Evolutionary conservation across 2,113 vertebrate genomes (phyloP).

Genomic region (Oriolus oriolus): DNA sequence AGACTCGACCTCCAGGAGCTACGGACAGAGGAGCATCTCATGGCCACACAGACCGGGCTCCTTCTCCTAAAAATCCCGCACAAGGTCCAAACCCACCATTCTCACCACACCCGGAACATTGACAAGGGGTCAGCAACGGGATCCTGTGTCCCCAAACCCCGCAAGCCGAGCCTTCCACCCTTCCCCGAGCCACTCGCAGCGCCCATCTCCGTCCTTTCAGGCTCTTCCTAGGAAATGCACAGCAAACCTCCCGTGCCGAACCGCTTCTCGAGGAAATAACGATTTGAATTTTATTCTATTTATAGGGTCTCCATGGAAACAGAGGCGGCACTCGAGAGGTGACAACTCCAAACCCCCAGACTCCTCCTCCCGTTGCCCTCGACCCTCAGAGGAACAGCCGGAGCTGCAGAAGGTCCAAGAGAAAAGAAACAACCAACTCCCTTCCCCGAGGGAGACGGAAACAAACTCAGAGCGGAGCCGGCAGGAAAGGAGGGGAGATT

Average conservation of each 20-base stretch:
- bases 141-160: background rate
- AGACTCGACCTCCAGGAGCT: background rate
- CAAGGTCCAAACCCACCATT: background rate
- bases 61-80: background rate
- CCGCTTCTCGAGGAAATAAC: conserved; percentile 18
- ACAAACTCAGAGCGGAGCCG: background rate
- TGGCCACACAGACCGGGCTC: fast-evolving
- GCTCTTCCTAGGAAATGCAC: background rate
- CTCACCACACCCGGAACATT: background rate
- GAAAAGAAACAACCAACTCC: background rate
- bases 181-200: background rate
- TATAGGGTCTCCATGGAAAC: conserved; percentile 82
- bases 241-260: background rate
- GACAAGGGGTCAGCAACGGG: background rate
- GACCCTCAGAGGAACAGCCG: background rate
- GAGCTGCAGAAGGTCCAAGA: background rate
- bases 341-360: conserved; percentile 57
- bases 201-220: background rate
- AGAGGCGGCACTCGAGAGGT: conserved; percentile 46
- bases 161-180: background rate
- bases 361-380: too few species aligned
- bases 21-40: background rate
- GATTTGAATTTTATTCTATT: conserved; percentile 73
- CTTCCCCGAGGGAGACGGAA: background rate
- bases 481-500: background rate